phyloP scores from a whole-genome alignment of 2,113 vertebrate genomes.

The Nothoprocta pentlandii region DNA sequence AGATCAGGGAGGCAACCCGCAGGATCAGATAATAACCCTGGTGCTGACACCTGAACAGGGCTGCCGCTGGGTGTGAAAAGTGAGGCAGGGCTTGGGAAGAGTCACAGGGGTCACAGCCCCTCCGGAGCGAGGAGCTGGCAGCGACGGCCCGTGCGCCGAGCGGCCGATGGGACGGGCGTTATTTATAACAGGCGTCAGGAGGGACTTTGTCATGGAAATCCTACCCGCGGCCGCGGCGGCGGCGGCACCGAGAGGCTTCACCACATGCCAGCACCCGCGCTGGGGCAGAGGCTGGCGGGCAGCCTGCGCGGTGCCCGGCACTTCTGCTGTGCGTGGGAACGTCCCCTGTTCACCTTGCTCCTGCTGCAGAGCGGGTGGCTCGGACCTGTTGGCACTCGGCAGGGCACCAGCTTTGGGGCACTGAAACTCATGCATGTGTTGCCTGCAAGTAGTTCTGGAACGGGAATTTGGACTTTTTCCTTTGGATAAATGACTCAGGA shows the following conservation, averaged over 20 bases:
- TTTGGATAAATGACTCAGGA: constrained; percentile 64
- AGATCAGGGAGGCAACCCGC: too few relatives aligned
- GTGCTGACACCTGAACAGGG: too few relatives aligned
- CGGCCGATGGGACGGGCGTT: constrained; percentile 45
- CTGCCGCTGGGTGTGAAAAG: too few relatives aligned
- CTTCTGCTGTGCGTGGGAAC: not conserved
- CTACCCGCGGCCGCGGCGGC: not conserved
- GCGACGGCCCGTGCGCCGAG: constrained; percentile 47
- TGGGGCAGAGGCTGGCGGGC: not conserved
- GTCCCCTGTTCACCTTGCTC: constrained; percentile 60
- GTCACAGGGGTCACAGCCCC: too few relatives aligned
- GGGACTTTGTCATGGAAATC: constrained; percentile 52
- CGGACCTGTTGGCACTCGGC: not conserved
- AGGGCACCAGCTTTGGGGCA: not conserved
- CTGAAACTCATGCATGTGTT: not conserved
- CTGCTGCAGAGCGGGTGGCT: not conserved
- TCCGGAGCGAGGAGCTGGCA: constrained; percentile 24
- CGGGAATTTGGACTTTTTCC: constrained; percentile 44
- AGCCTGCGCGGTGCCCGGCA: rapidly evolving
- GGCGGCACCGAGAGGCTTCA: not conserved
- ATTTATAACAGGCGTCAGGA: constrained; percentile 65
- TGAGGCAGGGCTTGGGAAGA: too few relatives aligned
- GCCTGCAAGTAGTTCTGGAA: constrained; percentile 24
- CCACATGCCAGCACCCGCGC: not conserved
- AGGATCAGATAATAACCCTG: too few relatives aligned